A percentile compares a stretch with the other conserved stretches of the same genome.
Conservation (phyloP, 2,797 vertebrate genomes). For the Coilia nasus region DNA sequence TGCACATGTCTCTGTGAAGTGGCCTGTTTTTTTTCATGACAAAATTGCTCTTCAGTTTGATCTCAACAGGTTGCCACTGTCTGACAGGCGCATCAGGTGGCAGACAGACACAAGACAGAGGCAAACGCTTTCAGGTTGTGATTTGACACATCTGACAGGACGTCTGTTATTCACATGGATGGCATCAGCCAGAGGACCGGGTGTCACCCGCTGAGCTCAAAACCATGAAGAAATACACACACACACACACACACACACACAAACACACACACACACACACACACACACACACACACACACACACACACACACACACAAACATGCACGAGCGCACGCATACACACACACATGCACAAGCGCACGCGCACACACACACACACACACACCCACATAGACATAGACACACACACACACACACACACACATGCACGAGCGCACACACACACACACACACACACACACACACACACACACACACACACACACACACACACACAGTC, state of each 20-base stretch:
- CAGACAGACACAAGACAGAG: not conserved
- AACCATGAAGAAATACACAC: not conserved
- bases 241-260: not conserved
- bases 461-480: not conserved
- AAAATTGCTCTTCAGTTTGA: constrained; percentile 15
- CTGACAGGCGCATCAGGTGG: not conserved
- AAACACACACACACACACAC: no score
- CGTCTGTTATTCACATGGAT: not conserved
- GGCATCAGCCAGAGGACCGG: not conserved
- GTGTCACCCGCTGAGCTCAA: not conserved
- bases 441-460: not conserved
- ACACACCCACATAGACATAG: no score
- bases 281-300: not conserved
- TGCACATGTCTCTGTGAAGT: constrained; percentile 11
- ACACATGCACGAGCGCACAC: not conserved
- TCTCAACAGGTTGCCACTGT: constrained; percentile 31
- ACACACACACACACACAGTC: not conserved
- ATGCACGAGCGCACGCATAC: not conserved
- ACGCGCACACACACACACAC: no score
- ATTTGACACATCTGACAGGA: constrained; percentile 13
- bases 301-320: no score
- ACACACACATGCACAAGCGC: not conserved
- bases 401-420: not conserved
- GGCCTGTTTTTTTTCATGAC: constrained; percentile 4
- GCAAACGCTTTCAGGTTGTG: not conserved